Percentiles rank a stretch among this genome's conserved stretches.
Conservation (phyloP, 2,797 vertebrate species). For the Halcyon smyrnensis region DNA sequence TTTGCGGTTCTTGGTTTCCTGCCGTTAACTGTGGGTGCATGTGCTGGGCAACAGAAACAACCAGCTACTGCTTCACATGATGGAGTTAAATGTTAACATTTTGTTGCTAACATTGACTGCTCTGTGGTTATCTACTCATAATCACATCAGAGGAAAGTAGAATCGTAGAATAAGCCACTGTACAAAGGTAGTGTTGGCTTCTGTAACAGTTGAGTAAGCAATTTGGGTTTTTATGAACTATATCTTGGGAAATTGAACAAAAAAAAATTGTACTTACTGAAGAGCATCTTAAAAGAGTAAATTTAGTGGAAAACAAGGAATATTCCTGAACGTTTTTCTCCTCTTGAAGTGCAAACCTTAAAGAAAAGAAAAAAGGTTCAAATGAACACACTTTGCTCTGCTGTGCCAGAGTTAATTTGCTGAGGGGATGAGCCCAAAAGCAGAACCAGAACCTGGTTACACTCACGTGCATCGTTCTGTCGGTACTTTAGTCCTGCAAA, state of each 20-base stretch:
- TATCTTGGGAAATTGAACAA: neutral
- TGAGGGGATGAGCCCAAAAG: neutral
- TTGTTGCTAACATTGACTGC: neutral
- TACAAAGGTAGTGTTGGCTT: neutral
- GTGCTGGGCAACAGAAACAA: neutral
- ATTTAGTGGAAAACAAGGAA: neutral
- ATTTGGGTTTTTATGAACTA: neutral
- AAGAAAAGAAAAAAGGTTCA: neutral
- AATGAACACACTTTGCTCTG: neutral
- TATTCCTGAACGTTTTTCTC: neutral
- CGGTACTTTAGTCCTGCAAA: neutral
- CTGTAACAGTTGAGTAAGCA: neutral
- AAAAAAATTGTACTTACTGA: neutral
- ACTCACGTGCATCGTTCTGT: rapidly evolving
- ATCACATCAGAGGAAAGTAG: neutral
- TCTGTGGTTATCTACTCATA: neutral
- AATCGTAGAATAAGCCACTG: neutral
- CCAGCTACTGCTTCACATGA: neutral
- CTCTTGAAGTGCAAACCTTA: neutral
- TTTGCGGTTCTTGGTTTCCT: neutral
- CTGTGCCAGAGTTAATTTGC: neutral
- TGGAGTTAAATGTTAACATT: neutral
- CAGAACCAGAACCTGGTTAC: neutral
- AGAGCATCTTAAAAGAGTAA: neutral
- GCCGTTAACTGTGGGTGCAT: neutral